Conservation (phyloP, 2,888 invertebrate genomes). For the Conops quadrifasciatus region DNA sequence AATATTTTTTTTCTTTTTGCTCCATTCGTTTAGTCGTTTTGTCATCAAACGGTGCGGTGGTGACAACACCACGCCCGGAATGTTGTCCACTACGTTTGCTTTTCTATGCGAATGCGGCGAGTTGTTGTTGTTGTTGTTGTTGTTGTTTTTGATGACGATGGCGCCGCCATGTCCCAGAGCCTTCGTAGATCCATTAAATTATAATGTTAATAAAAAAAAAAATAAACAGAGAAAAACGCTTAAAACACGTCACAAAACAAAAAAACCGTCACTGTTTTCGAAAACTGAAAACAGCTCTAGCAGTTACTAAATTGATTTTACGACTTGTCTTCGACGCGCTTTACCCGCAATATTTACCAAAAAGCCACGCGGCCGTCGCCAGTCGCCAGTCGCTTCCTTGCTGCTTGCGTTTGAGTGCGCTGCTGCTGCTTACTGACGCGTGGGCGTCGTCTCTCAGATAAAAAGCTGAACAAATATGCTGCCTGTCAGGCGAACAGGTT, state of each 20-base stretch:
- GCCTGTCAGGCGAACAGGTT: not conserved
- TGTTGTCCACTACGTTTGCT: not conserved
- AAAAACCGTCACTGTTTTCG: not conserved
- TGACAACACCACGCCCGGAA: not conserved
- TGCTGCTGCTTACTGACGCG: not conserved
- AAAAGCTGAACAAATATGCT: not conserved
- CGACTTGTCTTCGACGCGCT: conserved; percentile 4
- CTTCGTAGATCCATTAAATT: not conserved
- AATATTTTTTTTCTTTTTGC: not conserved
- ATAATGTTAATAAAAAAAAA: conserved; percentile 1
- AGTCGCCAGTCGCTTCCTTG: not conserved
- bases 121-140: not conserved
- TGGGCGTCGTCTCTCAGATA: conserved; percentile 9
- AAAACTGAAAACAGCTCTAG: not conserved
- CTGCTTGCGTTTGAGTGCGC: not conserved
- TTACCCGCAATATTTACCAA: not conserved
- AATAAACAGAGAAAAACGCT: not conserved
- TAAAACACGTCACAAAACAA: not conserved
- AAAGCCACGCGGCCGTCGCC: not conserved
- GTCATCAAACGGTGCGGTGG: not conserved
- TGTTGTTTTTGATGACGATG: not conserved
- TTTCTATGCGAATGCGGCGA: not conserved
- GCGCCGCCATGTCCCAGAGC: not conserved
- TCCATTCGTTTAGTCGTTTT: not conserved
- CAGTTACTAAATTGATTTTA: not conserved